Percentiles rank a stretch among this genome's conserved stretches.
phyloP scores from a whole-genome alignment of 64 coral and sea anemone species.

The Stylophora pistillata region DNA sequence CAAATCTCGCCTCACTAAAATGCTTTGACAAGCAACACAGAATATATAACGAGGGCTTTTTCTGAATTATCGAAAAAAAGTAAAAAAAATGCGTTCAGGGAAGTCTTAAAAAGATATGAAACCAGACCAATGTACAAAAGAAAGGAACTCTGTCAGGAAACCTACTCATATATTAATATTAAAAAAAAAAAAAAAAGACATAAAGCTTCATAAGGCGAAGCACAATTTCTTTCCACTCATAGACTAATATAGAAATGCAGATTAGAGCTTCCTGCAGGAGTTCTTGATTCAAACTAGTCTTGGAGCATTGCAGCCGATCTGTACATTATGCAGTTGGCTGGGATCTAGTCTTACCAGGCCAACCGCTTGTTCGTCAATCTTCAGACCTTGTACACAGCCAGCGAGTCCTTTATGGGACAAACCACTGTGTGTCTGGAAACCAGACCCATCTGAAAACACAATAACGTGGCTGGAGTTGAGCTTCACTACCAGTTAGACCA shows the following conservation, averaged over 20 bases:
- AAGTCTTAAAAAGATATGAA: no score
- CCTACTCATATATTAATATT: no score
- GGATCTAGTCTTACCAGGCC: neutral
- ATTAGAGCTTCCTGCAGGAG: neutral
- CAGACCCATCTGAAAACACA: slow-evolving; percentile 26
- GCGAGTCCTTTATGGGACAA: slow-evolving; percentile 34
- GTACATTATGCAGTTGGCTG: neutral
- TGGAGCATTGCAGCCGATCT: slow-evolving; percentile 36
- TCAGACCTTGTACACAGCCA: slow-evolving; percentile 23
- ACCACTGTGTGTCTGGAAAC: neutral
- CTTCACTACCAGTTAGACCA: no score
- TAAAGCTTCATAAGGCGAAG: neutral
- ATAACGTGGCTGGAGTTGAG: neutral
- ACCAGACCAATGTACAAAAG: no score
- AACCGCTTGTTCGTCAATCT: slow-evolving; percentile 1
- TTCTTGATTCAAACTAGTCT: neutral
- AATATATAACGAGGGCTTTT: no score
- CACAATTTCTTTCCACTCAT: neutral
- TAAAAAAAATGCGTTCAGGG: no score
- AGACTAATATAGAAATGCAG: neutral
- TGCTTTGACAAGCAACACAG: no score
- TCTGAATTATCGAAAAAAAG: no score
- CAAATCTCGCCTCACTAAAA: no score
- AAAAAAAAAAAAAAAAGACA: no score
- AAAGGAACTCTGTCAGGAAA: no score